Conservation (phyloP, 2,113 vertebrate species). For the Aspidoscelis tigris region DNA sequence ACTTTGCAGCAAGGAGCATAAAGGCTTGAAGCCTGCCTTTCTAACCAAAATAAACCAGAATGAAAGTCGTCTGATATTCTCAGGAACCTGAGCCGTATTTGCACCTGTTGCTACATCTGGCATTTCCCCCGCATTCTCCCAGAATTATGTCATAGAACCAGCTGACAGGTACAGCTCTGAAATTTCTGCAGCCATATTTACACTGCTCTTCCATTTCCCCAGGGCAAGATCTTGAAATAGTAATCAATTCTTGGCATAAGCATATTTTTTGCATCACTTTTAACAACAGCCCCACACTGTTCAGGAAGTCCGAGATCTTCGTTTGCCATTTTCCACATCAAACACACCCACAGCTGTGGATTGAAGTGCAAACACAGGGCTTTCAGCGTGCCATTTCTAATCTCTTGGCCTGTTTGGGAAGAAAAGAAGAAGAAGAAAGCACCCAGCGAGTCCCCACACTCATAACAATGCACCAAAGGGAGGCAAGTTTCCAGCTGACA, state of each 20-base stretch:
- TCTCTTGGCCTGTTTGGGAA: not conserved
- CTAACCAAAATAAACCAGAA: not conserved
- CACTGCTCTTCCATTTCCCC: no score
- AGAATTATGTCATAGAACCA: not conserved
- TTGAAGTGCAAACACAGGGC: not conserved
- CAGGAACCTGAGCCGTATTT: not conserved
- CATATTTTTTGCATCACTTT: not conserved
- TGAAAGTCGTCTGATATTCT: not conserved
- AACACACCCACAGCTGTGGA: not conserved
- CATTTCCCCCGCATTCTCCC: not conserved
- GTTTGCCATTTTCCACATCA: not conserved
- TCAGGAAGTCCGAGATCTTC: not conserved
- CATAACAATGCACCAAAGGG: not conserved
- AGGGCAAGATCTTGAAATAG: not conserved
- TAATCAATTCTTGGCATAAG: not conserved
- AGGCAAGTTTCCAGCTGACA: not conserved
- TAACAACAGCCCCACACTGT: not conserved
- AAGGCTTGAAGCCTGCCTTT: no score
- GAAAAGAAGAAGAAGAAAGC: not conserved
- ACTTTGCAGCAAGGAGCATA: not conserved
- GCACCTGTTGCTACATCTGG: not conserved
- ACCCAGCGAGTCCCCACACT: no score
- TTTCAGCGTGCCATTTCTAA: not conserved
- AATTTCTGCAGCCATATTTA: not conserved
- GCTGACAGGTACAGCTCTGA: no score